phyloP scores from a whole-genome alignment of 2,888 invertebrate genomes.

The Nomada fucata region DNA sequence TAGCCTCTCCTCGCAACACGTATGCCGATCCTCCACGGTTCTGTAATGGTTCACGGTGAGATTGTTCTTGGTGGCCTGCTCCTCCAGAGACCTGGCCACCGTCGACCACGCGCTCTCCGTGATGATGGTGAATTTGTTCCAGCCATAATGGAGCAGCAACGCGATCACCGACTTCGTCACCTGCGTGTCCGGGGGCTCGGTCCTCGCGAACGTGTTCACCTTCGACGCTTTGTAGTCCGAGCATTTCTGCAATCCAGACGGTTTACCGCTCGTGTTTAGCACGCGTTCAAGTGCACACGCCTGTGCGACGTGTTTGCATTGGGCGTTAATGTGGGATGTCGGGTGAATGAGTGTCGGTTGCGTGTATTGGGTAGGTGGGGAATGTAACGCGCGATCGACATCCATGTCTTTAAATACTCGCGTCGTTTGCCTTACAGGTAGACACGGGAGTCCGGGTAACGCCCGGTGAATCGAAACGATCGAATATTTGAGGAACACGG shows the following conservation, averaged over 20 bases:
- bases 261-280: slow-evolving; percentile 35
- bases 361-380: too few species aligned
- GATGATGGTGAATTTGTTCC: slow-evolving; percentile 96
- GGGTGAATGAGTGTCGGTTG: too few species aligned
- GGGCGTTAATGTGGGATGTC: too few species aligned
- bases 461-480: too few species aligned
- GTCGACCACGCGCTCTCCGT: slow-evolving; percentile 92
- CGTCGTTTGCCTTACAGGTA: too few species aligned
- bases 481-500: too few species aligned
- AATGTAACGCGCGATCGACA: too few species aligned
- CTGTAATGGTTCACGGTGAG: slow-evolving; percentile 93
- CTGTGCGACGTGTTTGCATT: too few species aligned
- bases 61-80: slow-evolving; percentile 90
- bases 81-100: slow-evolving; percentile 92
- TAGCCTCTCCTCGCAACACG: slow-evolving; percentile 91
- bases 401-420: too few species aligned
- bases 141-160: slow-evolving; percentile 94
- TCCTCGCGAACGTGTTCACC: slow-evolving; percentile 95
- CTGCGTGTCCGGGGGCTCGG: slow-evolving; percentile 97
- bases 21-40: slow-evolving; percentile 89
- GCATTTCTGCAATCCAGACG: slow-evolving; percentile 92
- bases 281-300: too few species aligned
- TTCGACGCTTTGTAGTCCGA: slow-evolving; percentile 95
- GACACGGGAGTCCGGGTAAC: too few species aligned
- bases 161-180: slow-evolving; percentile 98